Evolutionary conservation across 30 jellyfish, hydroid and myxozoan species (phyloP).

Genomic region (Catostylus mosaicus): DNA sequence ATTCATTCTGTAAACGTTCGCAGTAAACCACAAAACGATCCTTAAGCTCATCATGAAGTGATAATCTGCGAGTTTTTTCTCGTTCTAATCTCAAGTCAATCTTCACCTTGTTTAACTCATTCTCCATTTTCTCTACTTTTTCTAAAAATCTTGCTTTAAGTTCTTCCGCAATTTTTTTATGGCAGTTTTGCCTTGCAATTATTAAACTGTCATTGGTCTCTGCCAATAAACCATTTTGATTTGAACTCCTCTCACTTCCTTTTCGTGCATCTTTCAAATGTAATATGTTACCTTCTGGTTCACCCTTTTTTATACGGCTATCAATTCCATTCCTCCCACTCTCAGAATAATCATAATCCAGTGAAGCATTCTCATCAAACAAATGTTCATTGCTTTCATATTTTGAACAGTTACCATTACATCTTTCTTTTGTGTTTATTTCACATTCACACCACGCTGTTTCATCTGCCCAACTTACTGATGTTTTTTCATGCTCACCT

Average conservation of each 20-base stretch:
- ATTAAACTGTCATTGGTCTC: constrained; percentile 14
- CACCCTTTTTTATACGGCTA: not conserved
- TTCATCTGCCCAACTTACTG: not conserved
- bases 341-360: not conserved
- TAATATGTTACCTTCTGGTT: not conserved
- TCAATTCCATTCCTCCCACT: not conserved
- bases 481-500: not conserved
- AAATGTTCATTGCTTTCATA: not conserved
- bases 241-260: not conserved
- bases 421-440: not conserved
- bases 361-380: not conserved
- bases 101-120: constrained; percentile 10
- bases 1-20: constrained; percentile 45
- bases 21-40: constrained; percentile 29
- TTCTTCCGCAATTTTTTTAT: constrained; percentile 31
- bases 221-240: not conserved
- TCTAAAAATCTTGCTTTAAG: constrained; percentile 21
- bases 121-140: constrained; percentile 32
- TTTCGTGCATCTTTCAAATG: not conserved
- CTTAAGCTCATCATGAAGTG: constrained; percentile 43
- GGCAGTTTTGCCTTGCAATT: not conserved
- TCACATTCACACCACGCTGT: not conserved
- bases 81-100: constrained; percentile 21
- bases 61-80: constrained; percentile 40
- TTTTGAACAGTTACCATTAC: not conserved